phyloP scores from a whole-genome alignment of 2,113 vertebrate species.

The Eurypyga helias region DNA sequence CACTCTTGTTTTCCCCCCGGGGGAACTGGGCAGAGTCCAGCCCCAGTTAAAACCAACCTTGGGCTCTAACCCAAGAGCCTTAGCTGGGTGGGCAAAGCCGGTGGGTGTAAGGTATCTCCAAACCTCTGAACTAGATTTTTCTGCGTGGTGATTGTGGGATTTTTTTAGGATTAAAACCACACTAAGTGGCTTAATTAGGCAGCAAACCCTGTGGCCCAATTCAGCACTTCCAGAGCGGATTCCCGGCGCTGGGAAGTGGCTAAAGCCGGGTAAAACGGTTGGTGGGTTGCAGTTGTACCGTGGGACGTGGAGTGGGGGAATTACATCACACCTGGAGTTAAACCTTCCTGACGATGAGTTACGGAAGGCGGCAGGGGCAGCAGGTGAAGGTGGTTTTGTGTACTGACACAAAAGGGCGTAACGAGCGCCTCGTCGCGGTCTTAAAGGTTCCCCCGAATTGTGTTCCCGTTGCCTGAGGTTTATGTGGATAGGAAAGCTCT shows the following conservation, averaged over 20 bases:
- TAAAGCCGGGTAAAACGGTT: neutral
- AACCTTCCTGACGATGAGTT: neutral
- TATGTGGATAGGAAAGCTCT: neutral
- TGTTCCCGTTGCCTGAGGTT: neutral
- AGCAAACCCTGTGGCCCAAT: neutral
- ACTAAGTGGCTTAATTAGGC: neutral
- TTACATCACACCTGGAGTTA: neutral
- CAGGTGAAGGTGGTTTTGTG: neutral
- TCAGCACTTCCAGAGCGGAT: neutral
- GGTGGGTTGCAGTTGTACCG: neutral
- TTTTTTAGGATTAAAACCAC: neutral
- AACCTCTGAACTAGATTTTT: constrained; percentile 12
- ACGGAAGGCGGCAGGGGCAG: neutral
- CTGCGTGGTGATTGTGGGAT: neutral
- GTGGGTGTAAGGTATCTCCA: neutral
- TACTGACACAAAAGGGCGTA: neutral
- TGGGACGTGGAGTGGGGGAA: neutral
- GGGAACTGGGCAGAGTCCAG: neutral
- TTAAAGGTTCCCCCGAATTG: neutral
- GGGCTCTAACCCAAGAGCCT: neutral
- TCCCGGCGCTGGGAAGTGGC: neutral
- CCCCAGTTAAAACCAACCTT: neutral
- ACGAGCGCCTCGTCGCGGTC: neutral
- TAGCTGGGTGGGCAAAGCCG: neutral
- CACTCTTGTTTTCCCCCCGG: neutral